Conservation (phyloP, 2,113 vertebrate species). For the Ginglymostoma cirratum region DNA sequence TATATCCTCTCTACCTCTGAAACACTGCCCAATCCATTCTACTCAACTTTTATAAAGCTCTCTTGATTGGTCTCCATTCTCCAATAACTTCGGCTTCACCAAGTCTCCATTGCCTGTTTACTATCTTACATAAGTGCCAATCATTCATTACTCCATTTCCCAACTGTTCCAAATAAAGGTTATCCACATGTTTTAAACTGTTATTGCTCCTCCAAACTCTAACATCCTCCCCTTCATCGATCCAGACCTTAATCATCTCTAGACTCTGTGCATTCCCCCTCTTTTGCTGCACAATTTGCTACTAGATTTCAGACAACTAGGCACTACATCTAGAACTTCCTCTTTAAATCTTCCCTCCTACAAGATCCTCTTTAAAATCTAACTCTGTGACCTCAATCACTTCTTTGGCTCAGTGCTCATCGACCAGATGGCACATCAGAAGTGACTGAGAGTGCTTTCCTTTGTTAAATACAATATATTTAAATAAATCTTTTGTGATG, state of each 20-base stretch:
- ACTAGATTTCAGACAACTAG: neutral
- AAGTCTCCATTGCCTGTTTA: neutral
- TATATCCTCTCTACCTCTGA: neutral
- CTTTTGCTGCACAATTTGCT: neutral
- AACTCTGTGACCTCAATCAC: neutral
- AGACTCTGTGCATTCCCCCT: neutral
- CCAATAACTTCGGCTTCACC: neutral
- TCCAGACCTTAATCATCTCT: neutral
- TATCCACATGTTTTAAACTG: neutral
- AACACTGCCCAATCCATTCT: neutral
- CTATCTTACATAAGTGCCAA: neutral
- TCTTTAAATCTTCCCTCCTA: too few species aligned
- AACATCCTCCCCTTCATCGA: neutral
- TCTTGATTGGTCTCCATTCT: neutral
- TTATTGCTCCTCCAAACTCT: neutral
- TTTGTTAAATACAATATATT: too few species aligned
- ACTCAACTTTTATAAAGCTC: neutral
- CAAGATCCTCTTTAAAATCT: neutral
- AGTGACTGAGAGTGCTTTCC: too few species aligned
- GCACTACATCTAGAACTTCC: neutral
- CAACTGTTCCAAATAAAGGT: neutral
- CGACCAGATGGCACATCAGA: too few species aligned
- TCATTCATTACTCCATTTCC: neutral
- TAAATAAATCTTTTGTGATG: too few species aligned
- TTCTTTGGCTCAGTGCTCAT: neutral